Base-by-base conservation (phyloP, 1,140 invertebrate species). In the Drosophila sucinea region DNA sequence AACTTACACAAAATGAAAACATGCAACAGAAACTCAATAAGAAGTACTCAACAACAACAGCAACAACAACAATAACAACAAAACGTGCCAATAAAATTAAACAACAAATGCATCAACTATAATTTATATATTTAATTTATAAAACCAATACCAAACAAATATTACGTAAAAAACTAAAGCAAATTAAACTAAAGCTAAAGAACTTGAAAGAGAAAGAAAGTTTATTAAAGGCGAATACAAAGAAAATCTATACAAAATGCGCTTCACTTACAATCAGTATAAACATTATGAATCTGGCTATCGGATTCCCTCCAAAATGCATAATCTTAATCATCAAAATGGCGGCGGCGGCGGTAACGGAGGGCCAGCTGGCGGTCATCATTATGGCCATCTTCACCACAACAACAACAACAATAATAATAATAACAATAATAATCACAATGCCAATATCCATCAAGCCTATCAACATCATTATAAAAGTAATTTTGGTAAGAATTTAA, bases 261-360 rank as follows among this genome's bases (percentile, higher is more conserved):
- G 90, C 71, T 91, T 91, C 81, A 91, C 90, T 64, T 91, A 91
- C 77, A 91, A 91, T 83, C 90, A 91, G 77, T 91, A 91, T 79
- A 91, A 90, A 78, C 86, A 91, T 77, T 91, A 90, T 51, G 90
- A 91, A 60, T 91, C 90, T 77, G 90, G 90, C 27, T 91, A 91
- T 81, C 90, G 90, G 78, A 91, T 90, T 83, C 86, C 90, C 70
- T 91, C 90, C 29, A 91, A 91, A 79, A 91, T 91, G 86, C 83
- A 91, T 70, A 84, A 91, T 79, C 60, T 76, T 25, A 81, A 82
- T 73, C 75, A 81, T 56, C 41, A 35, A 40, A 56, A 54, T 56
- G 62, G 32, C 17, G 60, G 33, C 25, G 65, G 60, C 33, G 61
- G 56, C 73, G 74, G 35, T 68, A 78, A 41, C 47, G 75, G 44